Evolutionary conservation across 2,113 vertebrate species (phyloP), one percentile per base, ranked within the genome.

Genomic region (Toxotes chatareus): DNA sequence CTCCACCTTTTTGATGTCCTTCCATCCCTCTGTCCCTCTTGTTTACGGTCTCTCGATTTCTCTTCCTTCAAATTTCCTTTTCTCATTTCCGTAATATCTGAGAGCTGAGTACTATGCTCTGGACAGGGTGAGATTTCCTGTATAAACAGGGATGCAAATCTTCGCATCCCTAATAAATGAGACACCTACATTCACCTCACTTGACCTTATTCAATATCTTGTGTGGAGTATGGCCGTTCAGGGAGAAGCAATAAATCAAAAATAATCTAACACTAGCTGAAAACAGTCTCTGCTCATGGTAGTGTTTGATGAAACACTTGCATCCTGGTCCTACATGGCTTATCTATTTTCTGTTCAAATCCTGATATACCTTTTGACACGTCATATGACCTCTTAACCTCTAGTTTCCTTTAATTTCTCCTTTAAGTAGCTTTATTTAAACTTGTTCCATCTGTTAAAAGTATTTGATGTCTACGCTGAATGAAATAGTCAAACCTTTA

Each of bases 21-120:
- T 53, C 69, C 53, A 40, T 80, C 51, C 63, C 51, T 80, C 62
- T 85, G 62, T 74, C 49, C 59, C 49, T 19, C 68, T 78, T 68
- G 62, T 76, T 81, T 53, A 71, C 74, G 36, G 34, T 32, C 64
- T 69, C 68, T 61, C 38, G 44, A 23, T n/a, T 77, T 51, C 51
- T 68, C 53, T 64, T 23, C 11, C 44, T 56, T 19, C 19, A 12
- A 70, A 49, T 21, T 69, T 34, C 13, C 49, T 12, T 63, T n/a
- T 72, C 32, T 71, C 16, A 55, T 56, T 46, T 38, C 42, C 10
- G 44, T 21, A 6, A 5, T 7, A 23, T 21, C 34, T 27, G 36
- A 71, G 31, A 40, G 7, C 19, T 32, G 9, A 0, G 21, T 16
- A 21, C 4, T 38, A 13, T n/a, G 60, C 5, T 38, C 60, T 10